Evolutionary conservation across 2,113 vertebrate genomes (phyloP).

Genomic region (Orthonyx spaldingii): DNA sequence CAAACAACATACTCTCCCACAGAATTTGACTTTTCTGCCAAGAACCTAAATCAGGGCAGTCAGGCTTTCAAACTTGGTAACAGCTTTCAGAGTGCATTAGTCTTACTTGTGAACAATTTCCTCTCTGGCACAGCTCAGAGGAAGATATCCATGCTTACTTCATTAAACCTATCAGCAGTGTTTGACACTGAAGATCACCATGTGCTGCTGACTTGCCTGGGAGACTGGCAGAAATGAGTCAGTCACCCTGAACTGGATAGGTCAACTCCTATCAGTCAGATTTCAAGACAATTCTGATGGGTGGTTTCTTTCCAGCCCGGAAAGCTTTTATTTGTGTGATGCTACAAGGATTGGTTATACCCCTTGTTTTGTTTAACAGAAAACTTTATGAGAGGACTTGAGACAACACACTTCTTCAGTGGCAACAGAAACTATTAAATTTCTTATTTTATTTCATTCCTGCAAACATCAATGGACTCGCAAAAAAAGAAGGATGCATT

Average conservation of each 20-base stretch:
- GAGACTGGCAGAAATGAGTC: slow-evolving; percentile 19
- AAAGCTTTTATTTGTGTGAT: background rate
- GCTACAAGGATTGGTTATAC: background rate
- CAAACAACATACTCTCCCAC: background rate
- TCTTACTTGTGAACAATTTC: background rate
- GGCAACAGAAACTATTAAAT: background rate
- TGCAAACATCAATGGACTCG: background rate
- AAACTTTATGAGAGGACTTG: background rate
- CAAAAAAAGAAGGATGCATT: background rate
- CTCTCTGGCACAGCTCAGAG: slow-evolving; percentile 11
- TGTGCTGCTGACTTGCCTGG: slow-evolving; percentile 15
- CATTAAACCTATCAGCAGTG: slow-evolving; percentile 32
- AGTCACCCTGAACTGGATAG: slow-evolving; percentile 21
- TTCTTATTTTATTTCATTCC: background rate
- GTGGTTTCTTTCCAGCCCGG: background rate
- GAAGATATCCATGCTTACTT: slow-evolving; percentile 45
- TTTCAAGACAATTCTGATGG: background rate
- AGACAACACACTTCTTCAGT: background rate
- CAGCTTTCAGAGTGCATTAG: slow-evolving; percentile 30
- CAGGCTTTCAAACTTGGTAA: slow-evolving; percentile 11
- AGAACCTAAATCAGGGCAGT: background rate
- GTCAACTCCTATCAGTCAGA: background rate
- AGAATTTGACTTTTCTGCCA: slow-evolving; percentile 13
- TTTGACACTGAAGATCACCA: slow-evolving; percentile 42
- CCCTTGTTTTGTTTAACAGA: background rate